Evolutionary conservation across 92 coral and sea anemone genomes (phyloP), one percentile per base, ranked within the genome.

Genomic region (Parazoanthus darwini): DNA sequence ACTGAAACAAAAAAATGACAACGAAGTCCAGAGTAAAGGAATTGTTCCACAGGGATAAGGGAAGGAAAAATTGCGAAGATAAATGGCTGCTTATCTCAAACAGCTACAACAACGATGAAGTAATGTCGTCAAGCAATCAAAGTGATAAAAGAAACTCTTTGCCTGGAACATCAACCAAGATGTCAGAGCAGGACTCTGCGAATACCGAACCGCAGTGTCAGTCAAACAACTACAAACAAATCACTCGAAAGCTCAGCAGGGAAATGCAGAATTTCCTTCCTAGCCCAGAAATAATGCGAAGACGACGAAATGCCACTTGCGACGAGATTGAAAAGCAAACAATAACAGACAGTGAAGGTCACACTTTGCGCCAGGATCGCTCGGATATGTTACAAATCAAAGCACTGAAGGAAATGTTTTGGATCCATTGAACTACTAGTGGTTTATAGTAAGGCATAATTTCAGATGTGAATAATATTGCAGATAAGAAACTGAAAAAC

Each of bases 221-320:
- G 14, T 63, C 80, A 59, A 54, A 81, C 51, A 65, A 38, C 74
- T 81, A 81, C 22, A 65, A 81, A 59, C 18, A 36, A 36, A 81
- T 81, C 74, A 63, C 74, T 35, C 85, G 74, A 56, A 81, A 58
- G 48, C 44, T 81, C 71, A 81, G 74, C 37, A 63, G 35, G 68
- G 51, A 36, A 43, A 81, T 81, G 73, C 85, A 37, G 54, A 63
- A 58, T 43, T 81, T 81, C 35, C 36, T 81, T 33, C 85, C 85
- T 63, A 81, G 85, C 73, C 85, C 85, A 15, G 29, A 81, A 63
- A 81, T 81, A 72, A 81, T 81, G 54, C 85, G 85, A 58, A 81
- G 63, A 59, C 85, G 85, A 81, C 46, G 85, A 81, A 81, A 81
- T 23, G 85, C 85, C 5, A 81, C 85, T 8, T 81, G 85, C 63